Evolutionary conservation across 2,113 vertebrate genomes (phyloP).

Genomic region (Forbesichthys agassizii): DNA sequence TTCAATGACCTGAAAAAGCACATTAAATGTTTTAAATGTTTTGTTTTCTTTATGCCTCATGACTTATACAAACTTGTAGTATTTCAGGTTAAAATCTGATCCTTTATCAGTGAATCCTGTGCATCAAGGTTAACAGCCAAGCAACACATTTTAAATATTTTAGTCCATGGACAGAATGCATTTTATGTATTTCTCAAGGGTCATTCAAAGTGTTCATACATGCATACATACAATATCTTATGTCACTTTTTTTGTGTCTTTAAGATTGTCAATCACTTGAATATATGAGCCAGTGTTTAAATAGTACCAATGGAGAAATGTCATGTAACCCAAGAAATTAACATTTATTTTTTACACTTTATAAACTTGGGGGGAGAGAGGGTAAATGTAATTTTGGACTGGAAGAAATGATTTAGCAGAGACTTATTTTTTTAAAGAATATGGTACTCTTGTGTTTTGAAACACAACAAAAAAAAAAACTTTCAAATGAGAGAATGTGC

Average conservation of each 20-base stretch:
- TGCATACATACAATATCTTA: not conserved
- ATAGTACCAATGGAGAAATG: conserved; percentile 3
- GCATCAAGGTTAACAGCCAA: no score
- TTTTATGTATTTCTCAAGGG: no score
- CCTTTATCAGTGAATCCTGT: no score
- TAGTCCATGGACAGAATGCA: no score
- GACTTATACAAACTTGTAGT: no score
- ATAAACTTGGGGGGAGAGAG: not conserved
- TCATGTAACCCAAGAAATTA: not conserved
- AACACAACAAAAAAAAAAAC: conserved; percentile 18
- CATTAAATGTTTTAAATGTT: no score
- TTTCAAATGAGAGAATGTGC: conserved; percentile 16
- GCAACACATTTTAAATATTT: no score
- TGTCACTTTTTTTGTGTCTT: not conserved
- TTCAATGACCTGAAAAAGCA: no score
- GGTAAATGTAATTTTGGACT: not conserved
- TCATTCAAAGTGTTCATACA: no score
- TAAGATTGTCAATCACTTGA: not conserved
- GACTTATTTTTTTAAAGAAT: not conserved
- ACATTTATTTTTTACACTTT: not conserved
- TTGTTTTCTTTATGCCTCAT: no score
- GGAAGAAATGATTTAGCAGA: not conserved
- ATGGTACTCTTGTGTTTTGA: conserved; percentile 4
- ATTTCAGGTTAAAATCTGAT: no score
- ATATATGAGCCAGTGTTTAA: not conserved